Evolutionary conservation across 2,797 vertebrate species (phyloP).

Genomic region (Malurus leucopterus): DNA sequence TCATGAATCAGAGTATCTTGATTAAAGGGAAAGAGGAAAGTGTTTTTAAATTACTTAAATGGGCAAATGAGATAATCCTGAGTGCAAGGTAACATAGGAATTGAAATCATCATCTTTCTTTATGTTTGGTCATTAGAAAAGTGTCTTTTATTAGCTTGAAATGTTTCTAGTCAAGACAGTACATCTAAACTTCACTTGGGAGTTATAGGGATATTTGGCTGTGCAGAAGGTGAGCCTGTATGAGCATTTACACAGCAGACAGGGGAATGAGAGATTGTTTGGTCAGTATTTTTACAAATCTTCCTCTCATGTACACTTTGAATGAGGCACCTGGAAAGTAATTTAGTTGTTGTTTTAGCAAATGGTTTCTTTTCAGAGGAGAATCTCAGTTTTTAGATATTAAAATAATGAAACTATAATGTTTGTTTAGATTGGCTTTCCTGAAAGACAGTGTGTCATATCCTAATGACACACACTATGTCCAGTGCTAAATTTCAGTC

Average conservation of each 20-base stretch:
- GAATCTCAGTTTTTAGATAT: not conserved
- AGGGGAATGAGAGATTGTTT: not conserved
- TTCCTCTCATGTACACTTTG: not conserved
- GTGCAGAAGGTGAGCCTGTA: not conserved
- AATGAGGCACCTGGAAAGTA: not conserved
- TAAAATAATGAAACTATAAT: not conserved
- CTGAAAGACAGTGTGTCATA: not conserved
- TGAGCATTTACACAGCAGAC: not conserved
- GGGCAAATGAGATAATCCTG: not conserved
- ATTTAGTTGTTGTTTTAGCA: not conserved
- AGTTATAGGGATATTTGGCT: not conserved
- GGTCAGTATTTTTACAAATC: not conserved
- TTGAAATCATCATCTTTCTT: not conserved
- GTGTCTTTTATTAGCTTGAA: not conserved
- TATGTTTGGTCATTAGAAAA: not conserved
- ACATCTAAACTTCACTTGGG: not conserved
- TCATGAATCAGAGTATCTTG: not conserved
- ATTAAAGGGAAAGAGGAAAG: not conserved
- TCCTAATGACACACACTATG: not conserved
- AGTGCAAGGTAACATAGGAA: not conserved
- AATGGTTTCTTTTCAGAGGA: not conserved
- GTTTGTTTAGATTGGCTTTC: not conserved
- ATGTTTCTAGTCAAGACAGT: not conserved
- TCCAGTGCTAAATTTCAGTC: slow-evolving; percentile 15
- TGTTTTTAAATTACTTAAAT: not conserved